These are phyloP conservation scores for Numenius arquata DNA, from an alignment of 2,113 vertebrate genomes.

Conservation along the genomic window DNA sequence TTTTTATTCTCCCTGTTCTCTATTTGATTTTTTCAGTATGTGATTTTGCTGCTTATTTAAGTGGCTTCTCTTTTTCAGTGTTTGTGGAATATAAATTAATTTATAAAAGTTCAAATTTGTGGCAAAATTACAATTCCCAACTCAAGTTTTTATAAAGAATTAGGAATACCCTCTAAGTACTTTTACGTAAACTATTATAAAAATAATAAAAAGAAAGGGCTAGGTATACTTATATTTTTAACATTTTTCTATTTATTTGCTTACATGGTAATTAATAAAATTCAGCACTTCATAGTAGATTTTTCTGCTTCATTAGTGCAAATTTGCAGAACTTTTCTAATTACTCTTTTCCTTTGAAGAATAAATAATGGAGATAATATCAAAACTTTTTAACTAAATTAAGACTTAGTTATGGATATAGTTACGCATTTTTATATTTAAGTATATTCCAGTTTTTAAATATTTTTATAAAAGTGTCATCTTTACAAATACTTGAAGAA, in stretches of 20 bases:
- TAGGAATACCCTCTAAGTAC: background rate
- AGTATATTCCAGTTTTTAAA: background rate
- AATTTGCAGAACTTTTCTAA: slow-evolving; percentile 58
- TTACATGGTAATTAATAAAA: background rate
- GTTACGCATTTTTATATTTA: background rate
- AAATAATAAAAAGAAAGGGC: background rate
- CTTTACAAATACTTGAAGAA: background rate
- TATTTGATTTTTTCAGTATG: background rate
- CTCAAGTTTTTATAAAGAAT: background rate
- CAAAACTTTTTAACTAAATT: background rate
- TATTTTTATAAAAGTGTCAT: background rate
- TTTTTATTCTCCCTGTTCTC: background rate
- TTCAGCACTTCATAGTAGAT: slow-evolving; percentile 1
- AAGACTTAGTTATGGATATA: slow-evolving; percentile 17
- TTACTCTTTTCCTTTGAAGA: slow-evolving; percentile 52
- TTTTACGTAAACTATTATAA: background rate
- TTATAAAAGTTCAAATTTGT: background rate
- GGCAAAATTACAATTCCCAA: background rate
- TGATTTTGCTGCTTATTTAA: background rate
- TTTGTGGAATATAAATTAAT: background rate
- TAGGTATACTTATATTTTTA: background rate
- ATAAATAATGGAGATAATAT: slow-evolving; percentile 46
- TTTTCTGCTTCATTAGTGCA: slow-evolving; percentile 59
- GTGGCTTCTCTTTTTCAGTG: background rate
- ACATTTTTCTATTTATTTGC: background rate